Evolutionary conservation across 2,797 vertebrate genomes (phyloP).

Genomic region (Buceros bicornis): DNA sequence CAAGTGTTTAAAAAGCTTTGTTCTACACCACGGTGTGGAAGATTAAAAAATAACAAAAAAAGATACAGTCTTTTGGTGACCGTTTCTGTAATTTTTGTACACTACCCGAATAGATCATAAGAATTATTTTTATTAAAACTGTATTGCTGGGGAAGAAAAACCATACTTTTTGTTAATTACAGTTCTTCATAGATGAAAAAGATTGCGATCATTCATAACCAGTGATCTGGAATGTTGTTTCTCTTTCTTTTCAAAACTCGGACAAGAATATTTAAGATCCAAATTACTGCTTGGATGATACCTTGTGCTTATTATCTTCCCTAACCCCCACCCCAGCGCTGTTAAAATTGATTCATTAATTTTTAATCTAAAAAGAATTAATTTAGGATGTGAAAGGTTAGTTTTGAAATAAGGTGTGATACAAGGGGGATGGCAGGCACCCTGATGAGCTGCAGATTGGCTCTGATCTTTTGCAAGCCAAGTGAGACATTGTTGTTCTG

Average conservation of each 20-base stretch:
- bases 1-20: background rate
- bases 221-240: constrained; percentile 23
- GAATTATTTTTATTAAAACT: background rate
- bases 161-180: background rate
- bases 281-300: constrained; percentile 26
- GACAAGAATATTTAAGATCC: constrained; percentile 28
- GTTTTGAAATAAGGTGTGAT: constrained; percentile 71
- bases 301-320: constrained; percentile 28
- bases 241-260: constrained; percentile 18
- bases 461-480: constrained; percentile 70
- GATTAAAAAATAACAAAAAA: background rate
- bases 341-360: constrained; percentile 72
- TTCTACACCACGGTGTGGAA: background rate
- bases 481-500: constrained; percentile 74
- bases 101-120: background rate
- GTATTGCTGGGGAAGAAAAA: background rate
- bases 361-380: constrained; percentile 80
- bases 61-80: background rate
- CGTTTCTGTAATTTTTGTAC: background rate
- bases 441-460: constrained; percentile 73
- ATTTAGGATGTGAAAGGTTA: constrained; percentile 77
- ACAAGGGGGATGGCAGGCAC: constrained; percentile 59
- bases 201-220: background rate
- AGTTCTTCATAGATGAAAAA: background rate
- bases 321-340: background rate